These are phyloP conservation scores for Melanotus villosus DNA, from an alignment of 2,888 invertebrate species.

Conservation along the genomic window DNA sequence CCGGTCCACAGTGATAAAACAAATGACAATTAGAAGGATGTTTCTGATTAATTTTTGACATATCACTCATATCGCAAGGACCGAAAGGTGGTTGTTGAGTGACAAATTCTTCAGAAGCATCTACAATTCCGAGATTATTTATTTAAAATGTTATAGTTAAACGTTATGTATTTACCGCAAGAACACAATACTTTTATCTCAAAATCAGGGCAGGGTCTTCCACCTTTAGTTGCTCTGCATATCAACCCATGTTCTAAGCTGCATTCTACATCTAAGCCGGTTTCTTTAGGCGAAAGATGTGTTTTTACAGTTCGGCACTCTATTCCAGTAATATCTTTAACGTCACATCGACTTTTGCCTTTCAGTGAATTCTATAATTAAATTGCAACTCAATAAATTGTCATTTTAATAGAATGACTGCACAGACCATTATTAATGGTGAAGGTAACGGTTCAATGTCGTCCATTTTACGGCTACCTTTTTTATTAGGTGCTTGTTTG, in stretches of 20 bases:
- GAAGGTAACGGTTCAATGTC: slow-evolving; percentile 76
- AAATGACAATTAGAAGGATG: slow-evolving; percentile 78
- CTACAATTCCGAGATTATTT: too few species aligned
- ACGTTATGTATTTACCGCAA: slow-evolving; percentile 69
- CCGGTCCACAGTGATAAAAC: slow-evolving; percentile 79
- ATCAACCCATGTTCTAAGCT: slow-evolving; percentile 80
- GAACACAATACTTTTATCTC: slow-evolving; percentile 84
- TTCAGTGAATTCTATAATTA: slow-evolving; percentile 44
- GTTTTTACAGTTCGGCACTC: slow-evolving; percentile 81
- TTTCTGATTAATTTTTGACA: slow-evolving; percentile 71
- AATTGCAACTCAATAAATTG: too few species aligned
- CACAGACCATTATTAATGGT: slow-evolving; percentile 72
- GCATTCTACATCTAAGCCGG: slow-evolving; percentile 83
- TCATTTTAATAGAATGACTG: too few species aligned
- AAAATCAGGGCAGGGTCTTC: slow-evolving; percentile 80
- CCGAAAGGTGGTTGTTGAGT: not conserved
- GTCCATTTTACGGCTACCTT: slow-evolving; percentile 60
- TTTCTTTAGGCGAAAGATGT: slow-evolving; percentile 76
- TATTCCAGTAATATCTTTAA: slow-evolving; percentile 78
- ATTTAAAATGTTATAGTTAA: too few species aligned
- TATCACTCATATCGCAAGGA: slow-evolving; percentile 48
- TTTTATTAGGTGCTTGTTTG: slow-evolving; percentile 59
- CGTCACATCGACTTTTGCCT: slow-evolving; percentile 72
- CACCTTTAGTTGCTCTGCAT: slow-evolving; percentile 70
- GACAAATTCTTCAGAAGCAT: too few species aligned